Percentiles rank a stretch among this genome's conserved stretches.
These are phyloP conservation scores for Pteromalus puparum DNA, from an alignment of 1,140 invertebrate species.

Conservation along the genomic window DNA sequence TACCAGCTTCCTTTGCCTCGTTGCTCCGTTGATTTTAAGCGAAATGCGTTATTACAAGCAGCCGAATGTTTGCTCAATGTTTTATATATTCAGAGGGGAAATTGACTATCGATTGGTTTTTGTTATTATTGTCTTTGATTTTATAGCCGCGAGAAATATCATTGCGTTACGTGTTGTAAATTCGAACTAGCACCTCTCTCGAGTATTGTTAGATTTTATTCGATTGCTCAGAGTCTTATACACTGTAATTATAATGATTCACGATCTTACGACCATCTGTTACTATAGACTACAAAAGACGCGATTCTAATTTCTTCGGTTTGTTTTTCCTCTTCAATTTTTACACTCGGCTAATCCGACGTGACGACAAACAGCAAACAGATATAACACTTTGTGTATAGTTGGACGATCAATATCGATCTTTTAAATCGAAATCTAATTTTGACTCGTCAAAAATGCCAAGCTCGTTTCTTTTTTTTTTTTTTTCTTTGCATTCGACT, in stretches of 20 bases:
- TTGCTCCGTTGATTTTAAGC: conserved; percentile 3
- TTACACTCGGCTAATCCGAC: too few relatives aligned
- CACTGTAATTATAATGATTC: not conserved
- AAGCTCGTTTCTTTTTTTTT: not conserved
- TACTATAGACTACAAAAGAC: not conserved
- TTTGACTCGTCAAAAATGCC: not conserved
- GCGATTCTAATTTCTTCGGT: not conserved
- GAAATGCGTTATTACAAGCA: not conserved
- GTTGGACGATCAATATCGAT: not conserved
- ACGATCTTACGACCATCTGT: not conserved
- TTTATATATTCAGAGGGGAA: not conserved
- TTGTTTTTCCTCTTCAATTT: too few relatives aligned
- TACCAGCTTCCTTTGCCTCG: not conserved
- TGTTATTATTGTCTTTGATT: not conserved
- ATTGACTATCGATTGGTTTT: not conserved
- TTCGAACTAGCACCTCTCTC: not conserved
- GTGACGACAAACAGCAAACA: too few relatives aligned
- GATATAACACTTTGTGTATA: not conserved
- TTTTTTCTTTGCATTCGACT: conserved; percentile 3
- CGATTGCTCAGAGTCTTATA: not conserved
- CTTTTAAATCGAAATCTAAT: not conserved
- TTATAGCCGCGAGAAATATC: not conserved
- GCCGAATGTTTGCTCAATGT: not conserved
- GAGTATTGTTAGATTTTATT: not conserved
- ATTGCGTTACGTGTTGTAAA: not conserved